A percentile compares a stretch with the other conserved stretches of the same genome.
Evolutionary conservation across 2,888 invertebrate genomes (phyloP).

Genomic region (Coenonympha arcania): DNA sequence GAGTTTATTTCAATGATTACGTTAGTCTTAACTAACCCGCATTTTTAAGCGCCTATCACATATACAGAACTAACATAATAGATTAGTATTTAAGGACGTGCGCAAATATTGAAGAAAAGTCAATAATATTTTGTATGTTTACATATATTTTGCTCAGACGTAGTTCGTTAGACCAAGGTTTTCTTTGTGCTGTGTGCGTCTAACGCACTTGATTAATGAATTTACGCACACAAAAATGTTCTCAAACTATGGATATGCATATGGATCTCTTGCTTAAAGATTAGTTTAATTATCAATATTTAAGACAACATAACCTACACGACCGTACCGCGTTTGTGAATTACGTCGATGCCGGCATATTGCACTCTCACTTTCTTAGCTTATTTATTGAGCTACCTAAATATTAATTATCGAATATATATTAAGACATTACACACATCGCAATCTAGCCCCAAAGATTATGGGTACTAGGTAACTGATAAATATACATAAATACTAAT

Average conservation of each 20-base stretch:
- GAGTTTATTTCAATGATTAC: neutral
- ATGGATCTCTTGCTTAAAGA: neutral
- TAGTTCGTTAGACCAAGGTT: neutral
- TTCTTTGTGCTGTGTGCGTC: neutral
- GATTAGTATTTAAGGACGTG: neutral
- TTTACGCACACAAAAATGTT: neutral
- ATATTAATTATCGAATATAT: too few relatives aligned
- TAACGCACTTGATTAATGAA: neutral
- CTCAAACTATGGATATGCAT: neutral
- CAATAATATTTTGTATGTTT: neutral
- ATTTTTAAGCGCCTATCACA: neutral
- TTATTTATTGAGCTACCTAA: neutral
- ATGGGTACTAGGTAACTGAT: too few relatives aligned
- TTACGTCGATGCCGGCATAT: neutral
- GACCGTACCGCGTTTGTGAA: neutral
- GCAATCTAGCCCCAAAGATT: too few relatives aligned
- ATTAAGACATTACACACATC: too few relatives aligned
- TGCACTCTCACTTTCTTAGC: neutral
- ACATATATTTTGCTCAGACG: neutral
- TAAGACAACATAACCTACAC: neutral
- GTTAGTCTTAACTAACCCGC: neutral
- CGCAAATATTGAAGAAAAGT: neutral
- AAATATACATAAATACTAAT: too few relatives aligned
- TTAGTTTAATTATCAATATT: neutral
- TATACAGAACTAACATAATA: neutral